Conservation (phyloP, 2,888 invertebrate species). For the Osedax frankpressi region DNA sequence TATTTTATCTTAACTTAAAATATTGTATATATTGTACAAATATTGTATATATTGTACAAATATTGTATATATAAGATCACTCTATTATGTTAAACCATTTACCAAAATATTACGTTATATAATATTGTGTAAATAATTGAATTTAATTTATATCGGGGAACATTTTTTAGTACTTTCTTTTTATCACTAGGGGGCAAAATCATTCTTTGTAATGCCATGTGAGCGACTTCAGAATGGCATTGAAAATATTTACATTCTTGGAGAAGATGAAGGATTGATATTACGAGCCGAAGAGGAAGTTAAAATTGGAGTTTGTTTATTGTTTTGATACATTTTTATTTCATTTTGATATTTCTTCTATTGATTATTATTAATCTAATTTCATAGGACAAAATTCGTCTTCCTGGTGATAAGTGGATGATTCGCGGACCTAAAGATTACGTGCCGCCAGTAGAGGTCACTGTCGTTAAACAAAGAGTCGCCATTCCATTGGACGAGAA, state of each 20-base stretch:
- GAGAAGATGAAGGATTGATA: constrained; percentile 49
- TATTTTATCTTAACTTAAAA: too few relatives aligned
- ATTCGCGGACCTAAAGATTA: constrained; percentile 50
- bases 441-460: constrained; percentile 49
- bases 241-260: constrained; percentile 47
- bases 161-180: too few relatives aligned
- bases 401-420: constrained; percentile 50
- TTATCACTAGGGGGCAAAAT: constrained; percentile 48
- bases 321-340: background rate
- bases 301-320: constrained; percentile 30
- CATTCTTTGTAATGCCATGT: constrained; percentile 50
- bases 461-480: constrained; percentile 45
- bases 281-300: constrained; percentile 47
- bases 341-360: background rate
- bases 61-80: too few relatives aligned
- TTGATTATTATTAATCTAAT: background rate
- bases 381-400: constrained; percentile 31
- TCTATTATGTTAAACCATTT: too few relatives aligned
- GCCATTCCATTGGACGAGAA: constrained; percentile 50
- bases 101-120: too few relatives aligned
- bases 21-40: too few relatives aligned
- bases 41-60: too few relatives aligned
- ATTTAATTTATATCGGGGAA: too few relatives aligned
- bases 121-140: too few relatives aligned
- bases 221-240: constrained; percentile 48